Base-by-base conservation (phyloP, 2,888 invertebrate species). In the Chymomyza amoena region DNA sequence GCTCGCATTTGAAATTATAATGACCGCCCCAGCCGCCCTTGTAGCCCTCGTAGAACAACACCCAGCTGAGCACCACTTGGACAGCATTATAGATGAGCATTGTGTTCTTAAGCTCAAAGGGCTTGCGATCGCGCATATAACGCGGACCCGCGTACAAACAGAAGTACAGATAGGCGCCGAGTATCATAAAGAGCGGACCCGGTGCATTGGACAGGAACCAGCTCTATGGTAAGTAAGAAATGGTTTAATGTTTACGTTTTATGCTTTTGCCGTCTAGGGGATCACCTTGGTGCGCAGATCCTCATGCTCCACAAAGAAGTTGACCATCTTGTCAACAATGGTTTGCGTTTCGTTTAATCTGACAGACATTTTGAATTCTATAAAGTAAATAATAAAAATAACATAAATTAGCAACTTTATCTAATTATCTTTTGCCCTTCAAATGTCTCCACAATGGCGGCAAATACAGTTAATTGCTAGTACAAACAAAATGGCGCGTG, bases 41-140 rank as follows among this genome's bases (percentile, higher is more conserved):
- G 69, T 94, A 88, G 73, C 94, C 93, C 94, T 95, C 95, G 82
- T 93, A 93, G 88, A 97, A 97, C 62, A 97, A 92, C 93, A 95
- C 96, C 72, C 94, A 92, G 89, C 97, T 98, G 73, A 97, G 93
- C 18, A 96, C 72, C 15, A 98, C 97, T 94, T 98, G 98, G 20
- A 96, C 89, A 68, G 97, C 95, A 92, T 98, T 98, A 92, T 98
- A 98, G 9, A 96, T 90, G 61, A 98, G 93, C 80, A 98, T 92
- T 0, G 96, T 93, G 79, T 95, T 95, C 88, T 96, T 95, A 20
- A 98, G 91, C 84, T 97, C 94, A 90, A 95, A 96, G 0, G 98
- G 96, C 89, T 97, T 95, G 79, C 96, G 94, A 90, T 97, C 94
- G 79, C 95, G 94, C 98, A 99, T 99, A 84, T 96, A 95, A 74